phyloP scores from a whole-genome alignment of 1,140 invertebrate species.

The Pinna nobilis region DNA sequence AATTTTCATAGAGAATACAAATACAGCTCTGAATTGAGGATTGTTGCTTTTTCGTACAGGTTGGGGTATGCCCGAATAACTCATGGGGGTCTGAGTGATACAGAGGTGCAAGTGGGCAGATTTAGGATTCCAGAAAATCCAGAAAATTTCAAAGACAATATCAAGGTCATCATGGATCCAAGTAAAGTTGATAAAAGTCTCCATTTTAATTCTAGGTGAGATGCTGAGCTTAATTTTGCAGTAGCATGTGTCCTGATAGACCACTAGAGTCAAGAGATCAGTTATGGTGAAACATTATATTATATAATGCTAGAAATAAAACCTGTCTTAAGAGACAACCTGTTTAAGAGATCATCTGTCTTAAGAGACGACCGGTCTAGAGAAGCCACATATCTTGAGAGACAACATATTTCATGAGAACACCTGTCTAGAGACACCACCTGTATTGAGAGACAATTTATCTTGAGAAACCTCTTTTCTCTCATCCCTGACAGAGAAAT shows the following conservation, averaged over 20 bases:
- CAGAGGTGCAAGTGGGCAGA: conserved; percentile 73
- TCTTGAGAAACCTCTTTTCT: too few species aligned
- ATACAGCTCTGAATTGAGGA: not conserved
- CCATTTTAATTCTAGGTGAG: conserved; percentile 66
- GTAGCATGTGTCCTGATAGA: not conserved
- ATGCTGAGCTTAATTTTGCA: not conserved
- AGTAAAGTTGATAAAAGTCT: conserved; percentile 45
- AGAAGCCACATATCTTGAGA: too few species aligned
- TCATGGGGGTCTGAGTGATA: conserved; percentile 74
- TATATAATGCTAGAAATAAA: not conserved
- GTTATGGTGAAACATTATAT: not conserved
- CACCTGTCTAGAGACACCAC: too few species aligned
- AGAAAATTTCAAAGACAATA: conserved; percentile 64
- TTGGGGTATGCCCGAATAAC: conserved; percentile 73
- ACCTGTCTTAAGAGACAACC: not conserved
- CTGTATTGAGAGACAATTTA: too few species aligned
- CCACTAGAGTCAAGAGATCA: too few species aligned
- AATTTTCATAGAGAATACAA: not conserved
- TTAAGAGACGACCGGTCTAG: too few species aligned
- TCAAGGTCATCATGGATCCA: conserved; percentile 49
- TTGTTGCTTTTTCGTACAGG: conserved; percentile 44
- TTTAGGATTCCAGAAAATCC: conserved; percentile 70
- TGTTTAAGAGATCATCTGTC: not conserved
- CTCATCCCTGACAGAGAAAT: too few species aligned
- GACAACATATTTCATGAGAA: too few species aligned